A percentile compares a stretch with the other conserved stretches of the same genome.
Conservation (phyloP, 2,113 vertebrate species). For the Spea multiplicata region DNA sequence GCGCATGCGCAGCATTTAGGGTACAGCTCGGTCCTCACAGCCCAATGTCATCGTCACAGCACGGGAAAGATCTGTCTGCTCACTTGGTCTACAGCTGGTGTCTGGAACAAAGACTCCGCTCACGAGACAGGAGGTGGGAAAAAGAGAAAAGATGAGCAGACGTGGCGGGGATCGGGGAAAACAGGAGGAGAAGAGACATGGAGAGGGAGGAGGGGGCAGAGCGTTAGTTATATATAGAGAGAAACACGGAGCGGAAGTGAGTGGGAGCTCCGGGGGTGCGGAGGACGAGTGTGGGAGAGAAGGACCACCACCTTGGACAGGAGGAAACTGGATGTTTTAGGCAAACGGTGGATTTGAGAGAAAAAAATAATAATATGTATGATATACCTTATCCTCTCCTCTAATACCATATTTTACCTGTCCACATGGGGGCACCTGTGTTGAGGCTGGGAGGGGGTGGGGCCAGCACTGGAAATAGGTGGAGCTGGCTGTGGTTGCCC, state of each 20-base stretch:
- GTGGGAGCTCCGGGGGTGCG: neutral
- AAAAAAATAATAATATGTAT: too few species aligned
- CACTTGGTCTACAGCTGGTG: constrained; percentile 19
- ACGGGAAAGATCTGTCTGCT: too few species aligned
- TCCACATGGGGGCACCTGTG: too few species aligned
- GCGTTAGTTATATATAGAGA: neutral
- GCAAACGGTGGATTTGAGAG: neutral
- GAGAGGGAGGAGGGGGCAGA: neutral
- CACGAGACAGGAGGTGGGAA: neutral
- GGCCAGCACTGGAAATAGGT: too few species aligned
- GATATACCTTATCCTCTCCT: too few species aligned
- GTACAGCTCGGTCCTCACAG: neutral
- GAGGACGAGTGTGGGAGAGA: neutral
- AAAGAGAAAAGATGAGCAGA: neutral
- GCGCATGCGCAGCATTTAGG: neutral
- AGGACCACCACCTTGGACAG: neutral
- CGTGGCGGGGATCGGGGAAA: neutral
- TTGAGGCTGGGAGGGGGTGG: too few species aligned
- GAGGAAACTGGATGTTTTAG: neutral
- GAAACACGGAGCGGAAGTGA: neutral
- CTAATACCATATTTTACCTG: too few species aligned
- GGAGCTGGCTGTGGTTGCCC: too few species aligned
- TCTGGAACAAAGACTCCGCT: constrained; percentile 25
- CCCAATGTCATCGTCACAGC: too few species aligned
- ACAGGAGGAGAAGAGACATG: neutral